A percentile compares a stretch with the other conserved stretches of the same genome.
phyloP scores from a whole-genome alignment of 1,140 invertebrate genomes.

The Pseudachorutes palmiensis region DNA sequence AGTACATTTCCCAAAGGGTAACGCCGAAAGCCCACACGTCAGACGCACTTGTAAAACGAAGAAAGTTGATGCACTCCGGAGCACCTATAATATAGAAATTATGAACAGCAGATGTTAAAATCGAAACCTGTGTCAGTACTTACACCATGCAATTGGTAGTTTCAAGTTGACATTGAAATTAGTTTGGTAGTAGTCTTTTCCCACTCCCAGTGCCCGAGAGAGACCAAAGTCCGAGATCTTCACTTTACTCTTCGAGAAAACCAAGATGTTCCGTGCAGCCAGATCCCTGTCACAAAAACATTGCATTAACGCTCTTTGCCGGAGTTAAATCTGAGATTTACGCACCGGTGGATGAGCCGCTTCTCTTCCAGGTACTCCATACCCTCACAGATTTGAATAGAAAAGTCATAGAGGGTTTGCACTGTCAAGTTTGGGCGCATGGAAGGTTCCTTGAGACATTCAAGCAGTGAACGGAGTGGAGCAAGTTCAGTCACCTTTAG shows the following conservation, averaged over 20 bases:
- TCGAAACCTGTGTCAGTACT: constrained; percentile 7
- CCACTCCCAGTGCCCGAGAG: constrained; percentile 88
- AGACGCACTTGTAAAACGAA: constrained; percentile 88
- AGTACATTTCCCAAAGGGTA: constrained; percentile 99
- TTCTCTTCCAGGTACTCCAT: constrained; percentile 93
- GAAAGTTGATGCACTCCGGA: constrained; percentile 92
- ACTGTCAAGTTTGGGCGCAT: constrained; percentile 81
- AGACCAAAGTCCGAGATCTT: constrained; percentile 98
- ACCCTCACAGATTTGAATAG: constrained; percentile 89
- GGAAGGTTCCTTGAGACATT: constrained; percentile 89
- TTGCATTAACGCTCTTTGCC: no score
- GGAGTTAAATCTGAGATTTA: constrained; percentile 7
- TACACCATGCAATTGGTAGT: constrained; percentile 89
- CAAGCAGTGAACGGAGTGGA: constrained; percentile 82
- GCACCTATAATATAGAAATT: constrained; percentile 62
- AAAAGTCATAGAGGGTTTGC: constrained; percentile 78
- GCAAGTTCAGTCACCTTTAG: constrained; percentile 84
- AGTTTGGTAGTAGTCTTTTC: constrained; percentile 98
- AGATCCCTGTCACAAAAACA: constrained; percentile 60
- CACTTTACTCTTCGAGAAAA: constrained; percentile 91
- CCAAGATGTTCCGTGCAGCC: constrained; percentile 88
- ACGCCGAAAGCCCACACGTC: constrained; percentile 98
- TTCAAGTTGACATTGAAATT: constrained; percentile 98
- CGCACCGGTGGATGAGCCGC: constrained; percentile 78
- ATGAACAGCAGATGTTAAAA: constrained; percentile 11